Evolutionary conservation across 2,888 invertebrate species (phyloP), one percentile per base, ranked within the genome.

Genomic region (Brachylomia viminalis): DNA sequence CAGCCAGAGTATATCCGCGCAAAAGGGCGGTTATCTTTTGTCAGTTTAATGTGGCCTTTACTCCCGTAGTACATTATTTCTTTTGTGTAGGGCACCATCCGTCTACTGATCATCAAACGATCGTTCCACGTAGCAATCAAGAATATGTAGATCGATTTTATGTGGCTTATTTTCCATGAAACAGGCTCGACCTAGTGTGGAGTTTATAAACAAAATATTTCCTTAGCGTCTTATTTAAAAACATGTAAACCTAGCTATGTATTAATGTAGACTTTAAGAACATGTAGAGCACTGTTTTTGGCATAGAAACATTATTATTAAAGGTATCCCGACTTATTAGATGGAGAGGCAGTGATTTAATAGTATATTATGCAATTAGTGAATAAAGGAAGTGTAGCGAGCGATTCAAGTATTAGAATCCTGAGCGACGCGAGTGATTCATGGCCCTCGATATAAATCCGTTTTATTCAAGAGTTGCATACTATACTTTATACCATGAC

Each of bases 21-120:
- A 1, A 1, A 54, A 38, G 23, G 27, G 62, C 42, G 58, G 73
- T 80, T 78, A 72, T 75, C 80, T 77, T 83, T 88, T 81, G 88
- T 87, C 79, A 78, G 47, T 80, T 85, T 85, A 87, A 85, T 86
- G 79, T 75, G 71, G 38, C 70, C 68, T 84, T 75, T 62, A 65
- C 59, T 64, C 20, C 54, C 23, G 15, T 33, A 38, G 23, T 61
- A 38, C 78, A 71, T 38, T 82, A 75, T 65, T 61, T 70, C 73
- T 80, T 84, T 83, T 83, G 79, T 86, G 70, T 58, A 11, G n/a
- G 15, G 38, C 27, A 54, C 45, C 56, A 45, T 72, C 58, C 59
- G 45, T 74, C 75, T 68, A 38, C 72, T 78, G 73, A 79, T 75
- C 58, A 42, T 54, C 61, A 67, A 85, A 80, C 79, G 65, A 79